Base-by-base conservation (phyloP, 1,140 invertebrate genomes). In the Agrilus planipennis region DNA sequence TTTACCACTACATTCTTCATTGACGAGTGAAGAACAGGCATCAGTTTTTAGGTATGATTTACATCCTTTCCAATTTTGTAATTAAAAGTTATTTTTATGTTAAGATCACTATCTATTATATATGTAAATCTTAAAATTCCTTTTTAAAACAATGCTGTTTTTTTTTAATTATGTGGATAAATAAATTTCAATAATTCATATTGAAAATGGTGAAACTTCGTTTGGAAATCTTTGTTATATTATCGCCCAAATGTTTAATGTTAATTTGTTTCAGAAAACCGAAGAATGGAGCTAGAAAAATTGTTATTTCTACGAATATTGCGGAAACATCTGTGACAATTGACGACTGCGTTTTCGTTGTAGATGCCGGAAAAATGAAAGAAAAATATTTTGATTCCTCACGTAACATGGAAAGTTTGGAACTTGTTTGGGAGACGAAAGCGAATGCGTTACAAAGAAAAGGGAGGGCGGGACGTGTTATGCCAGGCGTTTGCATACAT, bases 241-340 rank as follows among this genome's bases (percentile, higher is more conserved):
- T n/a, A n/a, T n/a, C n/a, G n/a, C n/a, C n/a, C n/a, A n/a, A n/a
- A 7, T 25, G n/a, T 25, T 25, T 7, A 25, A 25, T 7, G 6
- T 7, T n/a, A 25, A 7, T n/a, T n/a, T 31, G 62, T 48, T 70
- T 73, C 47, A 76, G 76, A 49, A 79, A 76, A 55, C 73, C 79
- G 4, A 76, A 76, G 34, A 51, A 67, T 1, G 82, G 81, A 1
- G 70, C 75, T 12, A 67, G 88, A 19, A 91, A 92, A 69, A 86
- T 94, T 20, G 84, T 96, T 20, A 63, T 96, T 0, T 85, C 88
- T 2, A 96, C 92, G 0, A 93, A 94, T 59, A 88, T 97, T 41
- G 90, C 90, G 0, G 91, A 96, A 64, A 94, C 89, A 0, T 90
- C 88, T 14, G 75, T 95, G 2, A 95, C 90, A 6, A 90, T 95